Evolutionary conservation across 2,888 invertebrate species (phyloP).

Genomic region (Rhorus exstirpatorius): DNA sequence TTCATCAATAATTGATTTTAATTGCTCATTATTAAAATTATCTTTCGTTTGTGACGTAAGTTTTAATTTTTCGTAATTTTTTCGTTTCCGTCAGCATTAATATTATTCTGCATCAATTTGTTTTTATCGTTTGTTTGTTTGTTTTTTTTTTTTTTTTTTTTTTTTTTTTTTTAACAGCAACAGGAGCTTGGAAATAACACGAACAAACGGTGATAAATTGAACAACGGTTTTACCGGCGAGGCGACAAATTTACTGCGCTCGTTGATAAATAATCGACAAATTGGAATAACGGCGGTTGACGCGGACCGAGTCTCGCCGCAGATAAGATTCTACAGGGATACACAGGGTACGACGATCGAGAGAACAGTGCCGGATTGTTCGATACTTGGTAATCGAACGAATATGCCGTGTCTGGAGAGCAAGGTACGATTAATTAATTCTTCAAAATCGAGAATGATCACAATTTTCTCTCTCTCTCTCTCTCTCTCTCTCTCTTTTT

Average conservation of each 20-base stretch:
- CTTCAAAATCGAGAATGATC: neutral
- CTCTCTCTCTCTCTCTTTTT: too few relatives aligned
- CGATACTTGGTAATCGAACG: conserved; percentile 84
- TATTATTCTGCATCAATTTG: too few relatives aligned
- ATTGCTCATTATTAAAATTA: too few relatives aligned
- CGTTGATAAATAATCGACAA: conserved; percentile 92
- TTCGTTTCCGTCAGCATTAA: conserved; percentile 6
- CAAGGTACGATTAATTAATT: conserved; percentile 76
- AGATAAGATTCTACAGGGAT: conserved; percentile 88
- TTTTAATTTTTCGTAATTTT: neutral
- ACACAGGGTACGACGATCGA: conserved; percentile 87
- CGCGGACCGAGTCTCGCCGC: conserved; percentile 84
- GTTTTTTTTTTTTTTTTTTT: too few relatives aligned
- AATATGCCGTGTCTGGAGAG: conserved; percentile 82
- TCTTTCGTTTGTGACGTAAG: neutral
- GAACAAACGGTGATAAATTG: conserved; percentile 83
- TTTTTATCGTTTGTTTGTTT: too few relatives aligned
- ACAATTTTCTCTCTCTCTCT: neutral
- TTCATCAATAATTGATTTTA: too few relatives aligned
- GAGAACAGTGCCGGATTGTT: conserved; percentile 85
- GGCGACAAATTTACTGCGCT: conserved; percentile 91
- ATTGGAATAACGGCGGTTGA: conserved; percentile 89
- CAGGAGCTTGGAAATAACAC: conserved; percentile 84
- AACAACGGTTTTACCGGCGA: conserved; percentile 87
- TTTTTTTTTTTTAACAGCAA: conserved; percentile 76